Evolutionary conservation across 2,113 vertebrate species (phyloP).

Genomic region (Apodemus sylvaticus): DNA sequence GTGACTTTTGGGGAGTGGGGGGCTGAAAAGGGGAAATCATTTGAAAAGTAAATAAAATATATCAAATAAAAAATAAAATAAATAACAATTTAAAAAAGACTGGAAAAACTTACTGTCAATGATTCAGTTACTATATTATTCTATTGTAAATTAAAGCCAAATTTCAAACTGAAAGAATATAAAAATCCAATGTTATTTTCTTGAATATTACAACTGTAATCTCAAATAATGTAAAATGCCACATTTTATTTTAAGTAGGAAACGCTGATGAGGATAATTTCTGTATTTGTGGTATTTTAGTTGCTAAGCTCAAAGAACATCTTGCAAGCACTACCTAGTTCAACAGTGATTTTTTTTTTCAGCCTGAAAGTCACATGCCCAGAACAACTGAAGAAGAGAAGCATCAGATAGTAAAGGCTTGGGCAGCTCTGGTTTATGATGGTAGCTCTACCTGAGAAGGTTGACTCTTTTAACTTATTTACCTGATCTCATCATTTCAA

Average conservation of each 20-base stretch:
- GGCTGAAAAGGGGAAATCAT: no score
- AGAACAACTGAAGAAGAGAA: neutral
- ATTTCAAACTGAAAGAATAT: conserved; percentile 37
- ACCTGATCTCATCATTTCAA: neutral
- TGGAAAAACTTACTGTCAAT: neutral
- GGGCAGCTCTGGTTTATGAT: neutral
- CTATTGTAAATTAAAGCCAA: neutral
- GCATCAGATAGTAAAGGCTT: neutral
- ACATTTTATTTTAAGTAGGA: neutral
- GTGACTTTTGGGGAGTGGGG: no score
- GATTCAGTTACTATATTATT: neutral
- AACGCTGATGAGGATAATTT: neutral
- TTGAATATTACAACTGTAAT: neutral
- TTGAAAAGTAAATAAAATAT: no score
- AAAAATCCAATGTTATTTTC: neutral
- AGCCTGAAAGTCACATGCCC: neutral
- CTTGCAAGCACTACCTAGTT: neutral
- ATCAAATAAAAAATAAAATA: no score
- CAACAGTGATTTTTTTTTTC: neutral
- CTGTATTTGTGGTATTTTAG: neutral
- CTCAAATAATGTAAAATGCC: neutral
- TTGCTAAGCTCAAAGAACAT: neutral
- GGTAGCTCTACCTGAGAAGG: neutral
- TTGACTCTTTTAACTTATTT: neutral
- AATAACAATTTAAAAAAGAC: no score